These are phyloP conservation scores for Carollia perspicillata DNA, from an alignment of 2,113 vertebrate species.

Conservation along the genomic window DNA sequence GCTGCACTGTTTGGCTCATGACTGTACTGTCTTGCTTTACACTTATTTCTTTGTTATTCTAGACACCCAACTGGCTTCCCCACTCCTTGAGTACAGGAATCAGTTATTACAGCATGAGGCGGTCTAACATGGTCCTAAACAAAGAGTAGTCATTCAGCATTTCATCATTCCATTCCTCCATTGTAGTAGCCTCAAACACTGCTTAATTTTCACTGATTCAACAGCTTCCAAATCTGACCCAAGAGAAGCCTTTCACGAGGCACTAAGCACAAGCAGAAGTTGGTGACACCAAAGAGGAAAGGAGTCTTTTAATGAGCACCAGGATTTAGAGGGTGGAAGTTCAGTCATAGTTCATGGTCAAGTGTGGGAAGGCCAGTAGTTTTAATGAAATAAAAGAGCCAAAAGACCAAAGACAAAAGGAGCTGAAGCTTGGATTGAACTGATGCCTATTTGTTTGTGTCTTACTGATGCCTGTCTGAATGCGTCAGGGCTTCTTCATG, in stretches of 20 bases:
- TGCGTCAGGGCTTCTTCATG: neutral
- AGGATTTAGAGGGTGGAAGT: conserved; percentile 12
- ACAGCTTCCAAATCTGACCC: neutral
- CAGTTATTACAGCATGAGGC: neutral
- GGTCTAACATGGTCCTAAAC: neutral
- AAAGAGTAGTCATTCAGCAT: neutral
- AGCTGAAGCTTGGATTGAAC: neutral
- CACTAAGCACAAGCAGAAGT: neutral
- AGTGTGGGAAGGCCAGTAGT: neutral
- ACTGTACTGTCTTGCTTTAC: neutral
- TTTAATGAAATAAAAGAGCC: neutral
- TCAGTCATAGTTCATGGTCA: conserved; percentile 1
- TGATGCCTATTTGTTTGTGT: neutral
- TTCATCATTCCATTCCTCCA: neutral
- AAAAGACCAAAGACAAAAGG: neutral
- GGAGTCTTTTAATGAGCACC: neutral
- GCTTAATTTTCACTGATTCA: neutral
- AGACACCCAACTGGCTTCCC: neutral
- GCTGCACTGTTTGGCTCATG: neutral
- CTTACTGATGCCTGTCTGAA: neutral
- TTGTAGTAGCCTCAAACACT: neutral
- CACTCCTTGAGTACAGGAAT: neutral
- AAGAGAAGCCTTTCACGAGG: neutral
- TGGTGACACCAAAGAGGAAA: conserved; percentile 2
- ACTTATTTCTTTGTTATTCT: neutral